Conservation (phyloP, 2,888 invertebrate species). For the Epicampocera succincta region DNA sequence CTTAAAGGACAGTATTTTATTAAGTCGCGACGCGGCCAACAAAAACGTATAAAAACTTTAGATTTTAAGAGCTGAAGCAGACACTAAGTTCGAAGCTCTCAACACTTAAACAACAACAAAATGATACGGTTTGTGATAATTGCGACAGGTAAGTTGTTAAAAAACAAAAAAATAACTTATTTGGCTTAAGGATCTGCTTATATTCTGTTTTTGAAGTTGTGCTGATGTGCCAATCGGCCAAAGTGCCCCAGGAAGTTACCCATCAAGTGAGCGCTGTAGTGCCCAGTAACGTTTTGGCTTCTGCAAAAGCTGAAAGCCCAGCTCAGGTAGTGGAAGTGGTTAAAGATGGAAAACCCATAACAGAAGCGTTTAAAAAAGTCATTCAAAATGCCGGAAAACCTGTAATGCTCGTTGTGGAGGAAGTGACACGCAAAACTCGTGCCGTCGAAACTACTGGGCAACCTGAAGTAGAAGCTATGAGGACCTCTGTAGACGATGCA, state of each 20-base stretch:
- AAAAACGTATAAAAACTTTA: constrained; percentile 49
- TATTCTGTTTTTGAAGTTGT: constrained; percentile 74
- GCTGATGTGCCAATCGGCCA: constrained; percentile 73
- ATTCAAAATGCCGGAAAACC: no score
- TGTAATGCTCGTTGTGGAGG: no score
- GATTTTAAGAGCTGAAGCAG: neutral
- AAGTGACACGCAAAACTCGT: no score
- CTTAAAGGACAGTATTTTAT: neutral
- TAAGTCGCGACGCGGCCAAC: no score
- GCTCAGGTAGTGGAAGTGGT: constrained; percentile 46
- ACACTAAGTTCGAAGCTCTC: constrained; percentile 32
- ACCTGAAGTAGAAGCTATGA: no score
- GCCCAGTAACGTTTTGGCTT: constrained; percentile 61
- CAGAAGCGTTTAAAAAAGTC: no score
- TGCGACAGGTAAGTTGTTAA: constrained; percentile 73
- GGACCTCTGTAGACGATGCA: no score
- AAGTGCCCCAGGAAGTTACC: constrained; percentile 71
- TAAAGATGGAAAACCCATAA: constrained; percentile 38
- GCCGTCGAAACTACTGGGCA: no score
- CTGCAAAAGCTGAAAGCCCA: neutral
- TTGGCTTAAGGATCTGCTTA: neutral
- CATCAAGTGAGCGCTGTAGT: constrained; percentile 72
- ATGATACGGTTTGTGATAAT: constrained; percentile 67
- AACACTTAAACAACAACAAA: constrained; percentile 22
- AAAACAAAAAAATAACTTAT: neutral